These are phyloP conservation scores for Andrena camellia DNA, from an alignment of 2,888 invertebrate species.

Conservation along the genomic window DNA sequence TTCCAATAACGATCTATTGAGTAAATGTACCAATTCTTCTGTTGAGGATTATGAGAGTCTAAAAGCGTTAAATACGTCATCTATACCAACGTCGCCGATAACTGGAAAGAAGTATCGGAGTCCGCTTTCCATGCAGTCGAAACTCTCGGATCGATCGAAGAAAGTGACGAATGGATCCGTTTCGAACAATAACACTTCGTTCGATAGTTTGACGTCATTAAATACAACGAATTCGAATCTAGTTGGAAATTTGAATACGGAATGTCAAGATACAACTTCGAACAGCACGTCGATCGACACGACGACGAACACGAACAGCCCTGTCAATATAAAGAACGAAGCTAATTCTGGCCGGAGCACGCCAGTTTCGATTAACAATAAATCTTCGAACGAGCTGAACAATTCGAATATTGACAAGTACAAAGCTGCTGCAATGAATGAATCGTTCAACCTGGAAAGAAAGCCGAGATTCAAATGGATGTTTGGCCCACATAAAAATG, in stretches of 20 bases:
- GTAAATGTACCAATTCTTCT: conserved; percentile 69
- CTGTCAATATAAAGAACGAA: conserved; percentile 66
- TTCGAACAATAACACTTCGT: conserved; percentile 65
- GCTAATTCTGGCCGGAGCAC: conserved; percentile 73
- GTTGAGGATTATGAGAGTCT: conserved; percentile 71
- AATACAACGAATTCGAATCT: conserved; percentile 37
- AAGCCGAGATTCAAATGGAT: conserved; percentile 85
- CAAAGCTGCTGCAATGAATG: conserved; percentile 56
- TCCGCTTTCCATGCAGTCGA: conserved; percentile 75
- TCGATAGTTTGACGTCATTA: conserved; percentile 46
- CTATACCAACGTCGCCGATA: conserved; percentile 80
- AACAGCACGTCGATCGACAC: conserved; percentile 25
- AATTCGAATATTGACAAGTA: conserved; percentile 59
- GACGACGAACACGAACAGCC: conserved; percentile 38
- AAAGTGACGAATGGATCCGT: conserved; percentile 72
- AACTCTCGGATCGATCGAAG: conserved; percentile 72
- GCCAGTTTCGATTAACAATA: conserved; percentile 65
- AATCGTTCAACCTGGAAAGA: conserved; percentile 67
- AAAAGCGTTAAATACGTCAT: conserved; percentile 63
- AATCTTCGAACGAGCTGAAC: conserved; percentile 61
- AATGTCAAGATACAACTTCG: conserved; percentile 31
- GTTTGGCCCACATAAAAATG: conserved; percentile 87
- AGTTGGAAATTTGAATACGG: conserved; percentile 39
- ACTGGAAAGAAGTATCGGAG: conserved; percentile 82
- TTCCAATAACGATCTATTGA: conserved; percentile 74